Evolutionary conservation across 2,888 invertebrate species (phyloP), one percentile per base, ranked within the genome.

Genomic region (Dioctria linearis): DNA sequence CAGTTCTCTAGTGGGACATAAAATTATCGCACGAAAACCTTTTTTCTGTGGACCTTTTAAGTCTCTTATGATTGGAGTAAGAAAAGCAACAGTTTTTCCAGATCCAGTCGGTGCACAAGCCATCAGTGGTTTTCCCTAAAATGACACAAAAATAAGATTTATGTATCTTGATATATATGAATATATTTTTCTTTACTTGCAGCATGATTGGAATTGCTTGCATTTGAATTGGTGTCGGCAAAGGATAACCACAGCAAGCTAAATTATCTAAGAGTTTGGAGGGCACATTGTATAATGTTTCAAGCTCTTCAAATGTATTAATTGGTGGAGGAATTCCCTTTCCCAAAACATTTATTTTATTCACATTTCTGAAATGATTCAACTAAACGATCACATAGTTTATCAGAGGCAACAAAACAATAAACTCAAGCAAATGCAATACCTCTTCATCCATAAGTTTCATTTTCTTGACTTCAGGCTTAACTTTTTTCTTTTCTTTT

Each of bases 101-200:
- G 98, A 98, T 2, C 99, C 99, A 0, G 99, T 99, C 0, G 98
- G 98, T 0, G 99, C 99, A 88, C 97, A 97, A 0, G 97, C 98
- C 85, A 99, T 91, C 49, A 98, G 89, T 87, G 98, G 95, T 73
- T 96, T 91, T 61, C 93, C 92, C 92, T 95, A 85, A 40, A 71
- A 67, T 37, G 25, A 63, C 42, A 71, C 75, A 75, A 54, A 71
- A 39, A 42, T 51, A 43, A n/a, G 5, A 3, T 61, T 46, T 9
- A 0, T 40, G 43, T 57, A 54, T n/a, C 42, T 49, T 25, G 25
- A 25, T 25, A 25, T 25, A 25, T 25, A 25, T 25, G 25, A 1
- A 25, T 42, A 2, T n/a, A 40, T 13, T 9, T 65, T 51, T 13
- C 2, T 86, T 87, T 86, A 94, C 94, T 90, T 94, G 91, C 78